These are phyloP conservation scores for Caenorhabditis briggsae DNA, from an alignment of 1,140 invertebrate species.

Conservation along the genomic window DNA sequence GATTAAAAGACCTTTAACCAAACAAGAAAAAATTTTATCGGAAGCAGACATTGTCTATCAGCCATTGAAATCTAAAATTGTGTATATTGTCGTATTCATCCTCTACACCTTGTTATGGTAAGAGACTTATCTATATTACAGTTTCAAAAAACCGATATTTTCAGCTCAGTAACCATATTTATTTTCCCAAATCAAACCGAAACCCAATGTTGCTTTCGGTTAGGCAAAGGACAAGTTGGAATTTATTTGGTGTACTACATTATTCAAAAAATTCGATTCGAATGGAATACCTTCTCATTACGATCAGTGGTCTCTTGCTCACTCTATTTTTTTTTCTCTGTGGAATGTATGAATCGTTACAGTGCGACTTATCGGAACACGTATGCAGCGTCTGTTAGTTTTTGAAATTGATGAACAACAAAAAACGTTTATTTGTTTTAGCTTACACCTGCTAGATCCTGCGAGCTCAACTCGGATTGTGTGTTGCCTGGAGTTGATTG, in stretches of 20 bases:
- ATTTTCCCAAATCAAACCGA: no score
- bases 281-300: background rate
- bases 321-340: background rate
- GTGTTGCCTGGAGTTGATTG: conserved; percentile 5
- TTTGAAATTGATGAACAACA: background rate
- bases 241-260: background rate
- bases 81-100: background rate
- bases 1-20: background rate
- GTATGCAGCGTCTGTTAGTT: background rate
- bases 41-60: background rate
- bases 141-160: no score
- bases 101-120: no score
- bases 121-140: background rate
- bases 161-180: no score
- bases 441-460: background rate
- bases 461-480: background rate
- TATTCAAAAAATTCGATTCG: conserved; percentile 18
- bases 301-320: background rate
- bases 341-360: background rate
- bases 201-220: background rate
- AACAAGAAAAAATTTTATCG: background rate
- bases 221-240: background rate
- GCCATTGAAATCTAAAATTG: background rate
- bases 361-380: background rate
- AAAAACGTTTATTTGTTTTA: background rate